Evolutionary conservation across 2,888 invertebrate species (phyloP).

Genomic region (Orthonychiurus folsomi): DNA sequence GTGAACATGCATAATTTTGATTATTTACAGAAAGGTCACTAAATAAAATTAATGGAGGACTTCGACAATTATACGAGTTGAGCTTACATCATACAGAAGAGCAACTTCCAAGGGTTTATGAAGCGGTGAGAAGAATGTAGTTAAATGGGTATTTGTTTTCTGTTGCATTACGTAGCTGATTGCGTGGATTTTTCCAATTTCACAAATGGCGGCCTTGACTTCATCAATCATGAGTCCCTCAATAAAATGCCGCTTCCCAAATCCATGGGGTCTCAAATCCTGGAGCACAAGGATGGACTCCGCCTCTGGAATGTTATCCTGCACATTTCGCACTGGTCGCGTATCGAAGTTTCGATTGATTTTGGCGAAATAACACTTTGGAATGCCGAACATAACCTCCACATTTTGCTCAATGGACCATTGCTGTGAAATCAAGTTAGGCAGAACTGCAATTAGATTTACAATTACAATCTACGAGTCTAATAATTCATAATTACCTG

Average conservation of each 20-base stretch:
- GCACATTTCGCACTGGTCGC: conserved; percentile 22
- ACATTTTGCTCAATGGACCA: conserved; percentile 14
- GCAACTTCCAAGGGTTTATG: conserved; percentile 21
- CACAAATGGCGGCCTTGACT: conserved; percentile 29
- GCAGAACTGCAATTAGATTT: not conserved
- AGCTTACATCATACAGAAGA: conserved; percentile 17
- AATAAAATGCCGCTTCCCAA: conserved; percentile 38
- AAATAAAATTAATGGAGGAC: not conserved
- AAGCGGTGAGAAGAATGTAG: not conserved
- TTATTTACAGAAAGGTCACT: too few relatives aligned
- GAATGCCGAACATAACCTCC: conserved; percentile 21
- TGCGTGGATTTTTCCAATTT: conserved; percentile 40
- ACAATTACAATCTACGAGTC: too few relatives aligned
- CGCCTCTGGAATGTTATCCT: conserved; percentile 32
- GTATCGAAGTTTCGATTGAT: conserved; percentile 28
- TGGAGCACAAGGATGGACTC: conserved; percentile 41
- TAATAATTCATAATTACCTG: conserved; percentile 19
- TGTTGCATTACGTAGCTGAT: conserved; percentile 35
- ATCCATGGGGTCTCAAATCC: conserved; percentile 39
- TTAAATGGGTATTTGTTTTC: not conserved
- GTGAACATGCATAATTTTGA: not conserved
- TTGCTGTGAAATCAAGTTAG: not conserved
- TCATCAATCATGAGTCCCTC: conserved; percentile 38
- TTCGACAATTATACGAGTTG: not conserved
- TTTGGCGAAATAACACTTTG: conserved; percentile 40